Conservation (phyloP, 2,888 invertebrate genomes). For the Oxyteleia sp. region DNA sequence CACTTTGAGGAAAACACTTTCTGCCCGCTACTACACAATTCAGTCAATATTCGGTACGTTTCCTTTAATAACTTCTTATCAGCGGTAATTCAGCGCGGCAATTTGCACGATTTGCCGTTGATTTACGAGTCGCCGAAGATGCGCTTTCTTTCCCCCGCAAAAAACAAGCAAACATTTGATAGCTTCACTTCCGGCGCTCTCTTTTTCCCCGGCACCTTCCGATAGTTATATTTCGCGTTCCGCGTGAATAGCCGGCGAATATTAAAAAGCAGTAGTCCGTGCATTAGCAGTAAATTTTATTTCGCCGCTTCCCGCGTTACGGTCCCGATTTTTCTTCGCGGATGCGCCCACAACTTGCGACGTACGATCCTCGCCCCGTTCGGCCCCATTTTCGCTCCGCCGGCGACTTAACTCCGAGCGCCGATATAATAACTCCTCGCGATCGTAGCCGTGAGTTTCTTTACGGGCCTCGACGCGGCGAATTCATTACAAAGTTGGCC, state of each 20-base stretch:
- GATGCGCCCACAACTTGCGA: conserved; percentile 49
- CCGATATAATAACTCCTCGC: conserved; percentile 65
- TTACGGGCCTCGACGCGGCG: conserved; percentile 71
- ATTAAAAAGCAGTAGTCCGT: conserved; percentile 60
- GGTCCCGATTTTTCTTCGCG: conserved; percentile 48
- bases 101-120: conserved; percentile 39
- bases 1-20: too few species aligned
- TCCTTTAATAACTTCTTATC: conserved; percentile 19
- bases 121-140: conserved; percentile 25
- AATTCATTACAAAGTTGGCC: conserved; percentile 79
- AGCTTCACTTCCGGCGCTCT: conserved; percentile 30
- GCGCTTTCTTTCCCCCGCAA: neutral
- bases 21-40: too few species aligned
- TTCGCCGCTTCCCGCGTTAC: conserved; percentile 52
- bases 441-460: conserved; percentile 64
- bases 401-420: conserved; percentile 55
- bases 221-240: conserved; percentile 31
- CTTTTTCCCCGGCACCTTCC: conserved; percentile 23
- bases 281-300: conserved; percentile 65
- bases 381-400: conserved; percentile 45
- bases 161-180: conserved; percentile 44
- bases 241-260: conserved; percentile 52
- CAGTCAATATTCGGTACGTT: too few species aligned
- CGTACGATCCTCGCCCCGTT: conserved; percentile 49
- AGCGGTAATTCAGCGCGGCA: conserved; percentile 22